Percentiles rank a stretch among this genome's conserved stretches.
Evolutionary conservation across 2,888 invertebrate genomes (phyloP).

Genomic region (Lathronympha strigana): DNA sequence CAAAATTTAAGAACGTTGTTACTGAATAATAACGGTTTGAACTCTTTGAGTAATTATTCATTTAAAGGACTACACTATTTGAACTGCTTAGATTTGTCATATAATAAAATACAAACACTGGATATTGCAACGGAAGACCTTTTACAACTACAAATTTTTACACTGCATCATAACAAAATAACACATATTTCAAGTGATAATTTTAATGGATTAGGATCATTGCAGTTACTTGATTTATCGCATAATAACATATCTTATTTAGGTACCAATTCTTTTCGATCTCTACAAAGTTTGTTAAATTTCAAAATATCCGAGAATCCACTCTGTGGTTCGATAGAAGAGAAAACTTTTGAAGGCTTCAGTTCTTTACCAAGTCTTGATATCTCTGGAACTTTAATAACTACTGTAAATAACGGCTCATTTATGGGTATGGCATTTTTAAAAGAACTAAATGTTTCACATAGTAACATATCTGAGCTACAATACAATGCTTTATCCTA

Average conservation of each 20-base stretch:
- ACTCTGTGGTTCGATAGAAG: constrained; percentile 55
- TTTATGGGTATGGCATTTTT: constrained; percentile 63
- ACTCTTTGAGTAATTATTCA: constrained; percentile 52
- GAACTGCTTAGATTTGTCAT: constrained; percentile 59
- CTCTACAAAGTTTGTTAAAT: constrained; percentile 54
- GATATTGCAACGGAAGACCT: constrained; percentile 62
- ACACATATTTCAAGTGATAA: constrained; percentile 54
- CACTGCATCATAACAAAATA: constrained; percentile 59
- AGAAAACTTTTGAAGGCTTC: constrained; percentile 62
- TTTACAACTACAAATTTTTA: constrained; percentile 53
- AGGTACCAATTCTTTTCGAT: constrained; percentile 57
- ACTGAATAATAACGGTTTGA: constrained; percentile 63
- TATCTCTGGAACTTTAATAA: constrained; percentile 59
- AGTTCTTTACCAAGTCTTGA: constrained; percentile 61
- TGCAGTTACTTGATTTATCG: constrained; percentile 65
- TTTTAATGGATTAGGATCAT: constrained; percentile 52
- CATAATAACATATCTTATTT: constrained; percentile 61
- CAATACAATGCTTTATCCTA: constrained; percentile 61
- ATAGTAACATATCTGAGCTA: constrained; percentile 56
- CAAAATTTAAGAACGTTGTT: constrained; percentile 51
- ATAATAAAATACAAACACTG: constrained; percentile 60
- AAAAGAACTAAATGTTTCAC: constrained; percentile 62
- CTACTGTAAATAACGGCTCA: constrained; percentile 58
- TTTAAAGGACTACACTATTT: constrained; percentile 57
- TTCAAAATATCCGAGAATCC: constrained; percentile 65